Conservation (phyloP, 64 coral and sea anemone species). For the Actinia tenebrosa region DNA sequence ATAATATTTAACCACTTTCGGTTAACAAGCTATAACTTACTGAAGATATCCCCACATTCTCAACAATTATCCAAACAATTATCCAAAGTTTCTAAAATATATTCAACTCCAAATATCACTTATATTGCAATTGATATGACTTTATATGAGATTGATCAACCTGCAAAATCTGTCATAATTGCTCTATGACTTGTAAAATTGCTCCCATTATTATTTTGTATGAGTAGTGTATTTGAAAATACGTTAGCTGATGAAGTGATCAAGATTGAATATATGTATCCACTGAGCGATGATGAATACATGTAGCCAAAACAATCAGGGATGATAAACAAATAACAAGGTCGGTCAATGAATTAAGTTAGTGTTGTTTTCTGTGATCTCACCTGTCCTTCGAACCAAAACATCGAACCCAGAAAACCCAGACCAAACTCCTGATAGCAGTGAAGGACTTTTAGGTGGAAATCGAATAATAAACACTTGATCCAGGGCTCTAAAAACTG, state of each 20-base stretch:
- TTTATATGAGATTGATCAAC: not conserved
- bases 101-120: too few relatives aligned
- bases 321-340: not conserved
- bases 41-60: too few relatives aligned
- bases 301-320: not conserved
- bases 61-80: too few relatives aligned
- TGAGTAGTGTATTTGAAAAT: not conserved
- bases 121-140: not conserved
- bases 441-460: not conserved
- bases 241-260: not conserved
- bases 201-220: not conserved
- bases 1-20: too few relatives aligned
- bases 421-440: not conserved
- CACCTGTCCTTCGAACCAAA: not conserved
- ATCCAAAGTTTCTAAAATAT: too few relatives aligned
- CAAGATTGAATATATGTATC: not conserved
- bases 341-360: not conserved
- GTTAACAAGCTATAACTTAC: too few relatives aligned
- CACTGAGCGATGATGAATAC: not conserved
- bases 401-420: not conserved
- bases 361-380: not conserved
- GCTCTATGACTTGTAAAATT: not conserved
- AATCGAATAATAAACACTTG: not conserved
- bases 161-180: not conserved
- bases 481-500: not conserved